Evolutionary conservation across 2,888 invertebrate genomes (phyloP).

Genomic region (Idaea straminata): DNA sequence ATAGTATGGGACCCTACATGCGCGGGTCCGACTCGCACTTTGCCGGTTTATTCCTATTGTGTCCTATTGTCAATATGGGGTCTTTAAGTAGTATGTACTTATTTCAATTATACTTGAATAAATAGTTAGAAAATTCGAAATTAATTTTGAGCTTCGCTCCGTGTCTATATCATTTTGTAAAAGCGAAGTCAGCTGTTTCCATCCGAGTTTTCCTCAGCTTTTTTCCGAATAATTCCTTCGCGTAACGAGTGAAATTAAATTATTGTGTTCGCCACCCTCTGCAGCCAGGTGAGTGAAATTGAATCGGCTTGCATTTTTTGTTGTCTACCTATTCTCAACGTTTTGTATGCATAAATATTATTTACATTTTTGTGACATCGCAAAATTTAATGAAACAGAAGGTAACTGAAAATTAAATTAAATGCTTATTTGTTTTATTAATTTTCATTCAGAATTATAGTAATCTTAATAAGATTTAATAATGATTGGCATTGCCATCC

Average conservation of each 20-base stretch:
- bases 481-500: too few relatives aligned
- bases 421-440: too few relatives aligned
- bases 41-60: too few relatives aligned
- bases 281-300: slow-evolving; percentile 47
- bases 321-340: slow-evolving; percentile 14
- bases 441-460: too few relatives aligned
- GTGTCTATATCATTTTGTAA: slow-evolving; percentile 38
- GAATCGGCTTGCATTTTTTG: slow-evolving; percentile 38
- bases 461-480: too few relatives aligned
- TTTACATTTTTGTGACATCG: too few relatives aligned
- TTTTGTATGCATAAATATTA: too few relatives aligned
- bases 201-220: slow-evolving; percentile 55
- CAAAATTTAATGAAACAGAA: too few relatives aligned
- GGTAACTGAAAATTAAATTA: too few relatives aligned
- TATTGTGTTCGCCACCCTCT: slow-evolving; percentile 47
- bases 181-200: slow-evolving; percentile 57
- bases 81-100: background rate
- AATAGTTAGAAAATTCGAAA: slow-evolving; percentile 28
- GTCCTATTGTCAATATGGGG: too few relatives aligned
- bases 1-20: too few relatives aligned
- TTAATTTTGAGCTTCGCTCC: slow-evolving; percentile 55
- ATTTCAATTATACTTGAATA: background rate
- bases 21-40: too few relatives aligned
- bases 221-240: slow-evolving; percentile 57
- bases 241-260: slow-evolving; percentile 63